A percentile compares a stretch with the other conserved stretches of the same genome.
Evolutionary conservation across 2,113 vertebrate species (phyloP).

Genomic region (Martes martes): DNA sequence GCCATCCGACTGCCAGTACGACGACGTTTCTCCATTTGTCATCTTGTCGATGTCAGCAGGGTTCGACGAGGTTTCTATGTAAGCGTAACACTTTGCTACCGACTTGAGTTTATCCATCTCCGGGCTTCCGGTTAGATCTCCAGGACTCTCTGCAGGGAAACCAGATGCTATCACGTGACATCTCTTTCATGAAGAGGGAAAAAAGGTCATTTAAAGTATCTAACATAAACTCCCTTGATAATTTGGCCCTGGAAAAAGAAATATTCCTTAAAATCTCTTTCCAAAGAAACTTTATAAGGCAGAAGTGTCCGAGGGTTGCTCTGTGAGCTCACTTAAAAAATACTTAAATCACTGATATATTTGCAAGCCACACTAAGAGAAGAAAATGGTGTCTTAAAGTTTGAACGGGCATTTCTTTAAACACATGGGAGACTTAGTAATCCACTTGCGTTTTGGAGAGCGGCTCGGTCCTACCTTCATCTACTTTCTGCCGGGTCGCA

Average conservation of each 20-base stretch:
- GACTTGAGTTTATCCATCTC: slow-evolving; percentile 93
- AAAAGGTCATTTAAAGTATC: slow-evolving; percentile 33
- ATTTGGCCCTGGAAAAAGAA: neutral
- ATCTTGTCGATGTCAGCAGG: slow-evolving; percentile 92
- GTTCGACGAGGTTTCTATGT: slow-evolving; percentile 96
- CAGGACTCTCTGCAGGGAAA: slow-evolving; percentile 80
- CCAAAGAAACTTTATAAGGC: neutral
- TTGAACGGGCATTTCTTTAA: slow-evolving; percentile 22
- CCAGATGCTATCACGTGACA: neutral
- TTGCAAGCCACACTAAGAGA: neutral
- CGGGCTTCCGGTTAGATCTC: slow-evolving; percentile 88
- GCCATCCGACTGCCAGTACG: slow-evolving; percentile 98
- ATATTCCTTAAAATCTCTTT: slow-evolving; percentile 31
- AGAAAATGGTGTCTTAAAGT: neutral
- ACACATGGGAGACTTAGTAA: neutral
- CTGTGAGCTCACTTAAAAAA: neutral
- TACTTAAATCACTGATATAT: neutral
- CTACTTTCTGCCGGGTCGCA: neutral
- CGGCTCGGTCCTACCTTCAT: neutral
- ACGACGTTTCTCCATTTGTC: slow-evolving; percentile 94
- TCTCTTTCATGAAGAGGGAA: neutral
- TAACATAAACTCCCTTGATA: slow-evolving; percentile 13
- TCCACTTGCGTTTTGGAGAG: neutral
- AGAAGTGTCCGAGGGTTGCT: neutral
- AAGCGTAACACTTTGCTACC: slow-evolving; percentile 93